These are phyloP conservation scores for Zaprionus vittiger DNA, from an alignment of 1,140 invertebrate species.

Conservation along the genomic window DNA sequence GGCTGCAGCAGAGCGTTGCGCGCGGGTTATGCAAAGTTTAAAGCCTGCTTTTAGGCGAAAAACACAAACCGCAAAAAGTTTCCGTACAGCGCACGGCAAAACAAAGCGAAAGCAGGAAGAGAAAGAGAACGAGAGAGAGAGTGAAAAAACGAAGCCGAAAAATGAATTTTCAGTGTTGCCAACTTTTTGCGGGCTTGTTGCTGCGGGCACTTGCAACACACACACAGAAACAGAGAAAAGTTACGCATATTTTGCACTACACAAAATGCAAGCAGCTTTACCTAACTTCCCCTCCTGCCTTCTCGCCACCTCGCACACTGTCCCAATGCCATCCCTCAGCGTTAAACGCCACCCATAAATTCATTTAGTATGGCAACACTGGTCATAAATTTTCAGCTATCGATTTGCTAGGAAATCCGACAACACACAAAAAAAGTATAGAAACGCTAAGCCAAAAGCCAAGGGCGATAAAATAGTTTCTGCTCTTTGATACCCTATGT, in stretches of 20 bases:
- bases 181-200: slow-evolving; percentile 72
- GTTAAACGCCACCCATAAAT: slow-evolving; percentile 75
- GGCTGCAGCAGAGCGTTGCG: slow-evolving; percentile 8
- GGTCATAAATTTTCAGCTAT: slow-evolving; percentile 73
- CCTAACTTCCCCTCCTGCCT: slow-evolving; percentile 5
- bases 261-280: slow-evolving; percentile 36
- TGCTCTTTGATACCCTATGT: slow-evolving; percentile 23
- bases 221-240: slow-evolving; percentile 23
- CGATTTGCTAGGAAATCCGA: slow-evolving; percentile 64
- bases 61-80: slow-evolving; percentile 71
- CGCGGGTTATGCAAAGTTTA: slow-evolving; percentile 63
- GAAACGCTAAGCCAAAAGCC: slow-evolving; percentile 43
- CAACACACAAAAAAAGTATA: slow-evolving; percentile 20
- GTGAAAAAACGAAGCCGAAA: slow-evolving; percentile 36
- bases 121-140: background rate
- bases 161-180: slow-evolving; percentile 81
- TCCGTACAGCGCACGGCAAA: slow-evolving; percentile 28
- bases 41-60: slow-evolving; percentile 73
- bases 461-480: slow-evolving; percentile 71
- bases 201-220: slow-evolving; percentile 30
- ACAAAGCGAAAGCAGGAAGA: slow-evolving; percentile 27
- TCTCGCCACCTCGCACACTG: background rate
- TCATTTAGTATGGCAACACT: slow-evolving; percentile 78
- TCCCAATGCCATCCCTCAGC: slow-evolving; percentile 15
- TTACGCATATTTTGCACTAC: slow-evolving; percentile 68